Percentiles rank a stretch among this genome's conserved stretches.
Evolutionary conservation across 2,888 invertebrate genomes (phyloP).

Genomic region (Euphydryas editha): DNA sequence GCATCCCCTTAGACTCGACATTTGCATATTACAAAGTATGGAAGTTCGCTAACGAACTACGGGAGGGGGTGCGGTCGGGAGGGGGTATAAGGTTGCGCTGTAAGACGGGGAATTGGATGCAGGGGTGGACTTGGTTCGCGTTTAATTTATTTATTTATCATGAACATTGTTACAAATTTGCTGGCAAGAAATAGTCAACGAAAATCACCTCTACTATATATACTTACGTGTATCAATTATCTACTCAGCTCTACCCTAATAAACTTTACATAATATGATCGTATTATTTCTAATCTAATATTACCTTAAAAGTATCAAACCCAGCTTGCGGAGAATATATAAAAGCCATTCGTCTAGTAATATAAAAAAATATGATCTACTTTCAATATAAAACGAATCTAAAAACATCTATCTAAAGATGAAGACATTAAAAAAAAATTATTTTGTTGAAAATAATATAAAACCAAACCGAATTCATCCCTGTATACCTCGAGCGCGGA

Average conservation of each 20-base stretch:
- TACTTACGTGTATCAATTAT: too few relatives aligned
- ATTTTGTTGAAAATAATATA: neutral
- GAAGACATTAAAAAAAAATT: too few relatives aligned
- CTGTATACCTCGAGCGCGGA: slow-evolving; percentile 71
- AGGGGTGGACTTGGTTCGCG: slow-evolving; percentile 56
- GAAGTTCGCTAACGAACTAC: slow-evolving; percentile 79
- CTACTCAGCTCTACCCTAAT: too few relatives aligned
- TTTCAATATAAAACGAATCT: neutral
- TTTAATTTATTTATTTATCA: neutral
- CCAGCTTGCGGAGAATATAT: too few relatives aligned
- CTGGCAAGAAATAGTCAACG: neutral
- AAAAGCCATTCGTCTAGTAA: too few relatives aligned
- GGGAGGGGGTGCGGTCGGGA: slow-evolving; percentile 46
- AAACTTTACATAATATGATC: too few relatives aligned
- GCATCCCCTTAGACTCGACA: slow-evolving; percentile 73
- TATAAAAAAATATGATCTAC: too few relatives aligned
- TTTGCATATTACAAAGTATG: slow-evolving; percentile 84
- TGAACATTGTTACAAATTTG: neutral
- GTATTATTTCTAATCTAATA: too few relatives aligned
- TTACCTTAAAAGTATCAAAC: too few relatives aligned
- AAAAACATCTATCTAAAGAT: neutral
- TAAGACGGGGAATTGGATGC: slow-evolving; percentile 81
- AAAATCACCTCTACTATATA: too few relatives aligned
- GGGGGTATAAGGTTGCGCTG: slow-evolving; percentile 73
- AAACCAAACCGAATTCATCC: slow-evolving; percentile 51